Conservation (phyloP, 1,140 invertebrate genomes). For the Hylaeus volcanicus region DNA sequence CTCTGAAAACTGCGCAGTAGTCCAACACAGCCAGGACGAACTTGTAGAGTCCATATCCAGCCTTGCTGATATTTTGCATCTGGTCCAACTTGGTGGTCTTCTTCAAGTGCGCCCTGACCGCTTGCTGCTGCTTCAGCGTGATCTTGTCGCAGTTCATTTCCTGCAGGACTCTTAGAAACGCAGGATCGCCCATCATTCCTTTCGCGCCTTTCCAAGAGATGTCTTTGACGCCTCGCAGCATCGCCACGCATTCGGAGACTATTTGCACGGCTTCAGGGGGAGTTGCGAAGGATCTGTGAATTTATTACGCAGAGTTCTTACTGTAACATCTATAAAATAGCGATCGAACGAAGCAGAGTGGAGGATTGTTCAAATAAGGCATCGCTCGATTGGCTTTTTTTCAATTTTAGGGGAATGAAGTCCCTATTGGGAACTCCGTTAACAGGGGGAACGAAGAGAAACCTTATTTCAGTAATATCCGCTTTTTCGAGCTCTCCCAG, state of each 20-base stretch:
- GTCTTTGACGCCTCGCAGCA: slow-evolving; percentile 90
- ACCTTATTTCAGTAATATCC: slow-evolving; percentile 94
- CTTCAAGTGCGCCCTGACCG: slow-evolving; percentile 87
- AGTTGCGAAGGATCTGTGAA: slow-evolving; percentile 89
- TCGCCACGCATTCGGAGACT: slow-evolving; percentile 93
- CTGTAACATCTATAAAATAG: no score
- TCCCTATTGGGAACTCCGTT: background rate
- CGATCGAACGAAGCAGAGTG: no score
- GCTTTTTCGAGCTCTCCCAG: slow-evolving; percentile 91
- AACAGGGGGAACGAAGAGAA: background rate
- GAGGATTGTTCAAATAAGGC: no score
- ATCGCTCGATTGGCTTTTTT: background rate
- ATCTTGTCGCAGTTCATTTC: slow-evolving; percentile 93
- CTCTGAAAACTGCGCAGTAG: slow-evolving; percentile 91
- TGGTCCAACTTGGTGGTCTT: slow-evolving; percentile 86
- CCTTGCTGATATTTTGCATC: slow-evolving; percentile 89
- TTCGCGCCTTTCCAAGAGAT: slow-evolving; percentile 94
- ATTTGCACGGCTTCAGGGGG: slow-evolving; percentile 93
- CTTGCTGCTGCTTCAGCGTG: slow-evolving; percentile 86
- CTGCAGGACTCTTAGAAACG: slow-evolving; percentile 89
- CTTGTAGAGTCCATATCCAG: slow-evolving; percentile 90
- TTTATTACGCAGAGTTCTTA: no score
- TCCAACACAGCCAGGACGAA: slow-evolving; percentile 92
- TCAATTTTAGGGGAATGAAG: background rate
- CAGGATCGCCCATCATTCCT: slow-evolving; percentile 94